A percentile compares a stretch with the other conserved stretches of the same genome.
phyloP scores from a whole-genome alignment of 1,140 invertebrate genomes.

The Cydia fagiglandana region DNA sequence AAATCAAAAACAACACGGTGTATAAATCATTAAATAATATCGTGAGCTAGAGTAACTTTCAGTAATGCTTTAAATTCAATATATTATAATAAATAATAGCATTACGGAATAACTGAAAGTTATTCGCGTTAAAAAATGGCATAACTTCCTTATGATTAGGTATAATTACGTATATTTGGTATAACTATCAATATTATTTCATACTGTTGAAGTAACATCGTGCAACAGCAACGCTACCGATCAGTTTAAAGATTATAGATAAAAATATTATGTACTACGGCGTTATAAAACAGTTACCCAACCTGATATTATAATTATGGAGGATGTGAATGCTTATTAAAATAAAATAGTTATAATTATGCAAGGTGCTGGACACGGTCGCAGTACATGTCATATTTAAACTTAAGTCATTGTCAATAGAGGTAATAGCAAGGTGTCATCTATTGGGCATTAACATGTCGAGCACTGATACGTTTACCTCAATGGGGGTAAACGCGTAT shows the following conservation, averaged over 20 bases:
- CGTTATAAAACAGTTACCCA: slow-evolving; percentile 22
- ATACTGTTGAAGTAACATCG: neutral
- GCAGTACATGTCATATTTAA: no score
- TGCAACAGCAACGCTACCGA: slow-evolving; percentile 5
- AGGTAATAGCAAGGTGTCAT: no score
- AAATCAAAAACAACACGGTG: no score
- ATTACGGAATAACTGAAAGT: neutral
- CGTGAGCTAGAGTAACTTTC: no score
- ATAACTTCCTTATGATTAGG: slow-evolving; percentile 9
- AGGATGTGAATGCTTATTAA: neutral
- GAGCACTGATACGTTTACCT: no score
- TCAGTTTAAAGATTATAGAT: neutral
- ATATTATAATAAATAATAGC: no score
- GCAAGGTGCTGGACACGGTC: no score
- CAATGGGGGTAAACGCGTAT: no score
- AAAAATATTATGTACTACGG: slow-evolving; percentile 2
- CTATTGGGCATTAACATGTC: no score
- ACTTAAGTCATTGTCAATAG: no score
- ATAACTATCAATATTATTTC: neutral
- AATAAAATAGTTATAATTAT: neutral
- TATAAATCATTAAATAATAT: no score
- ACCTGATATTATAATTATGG: neutral
- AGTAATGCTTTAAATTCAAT: no score
- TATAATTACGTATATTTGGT: neutral
- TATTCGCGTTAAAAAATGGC: neutral